phyloP scores from a whole-genome alignment of 2,113 vertebrate genomes.

The Cyprinodon brontotheroides region DNA sequence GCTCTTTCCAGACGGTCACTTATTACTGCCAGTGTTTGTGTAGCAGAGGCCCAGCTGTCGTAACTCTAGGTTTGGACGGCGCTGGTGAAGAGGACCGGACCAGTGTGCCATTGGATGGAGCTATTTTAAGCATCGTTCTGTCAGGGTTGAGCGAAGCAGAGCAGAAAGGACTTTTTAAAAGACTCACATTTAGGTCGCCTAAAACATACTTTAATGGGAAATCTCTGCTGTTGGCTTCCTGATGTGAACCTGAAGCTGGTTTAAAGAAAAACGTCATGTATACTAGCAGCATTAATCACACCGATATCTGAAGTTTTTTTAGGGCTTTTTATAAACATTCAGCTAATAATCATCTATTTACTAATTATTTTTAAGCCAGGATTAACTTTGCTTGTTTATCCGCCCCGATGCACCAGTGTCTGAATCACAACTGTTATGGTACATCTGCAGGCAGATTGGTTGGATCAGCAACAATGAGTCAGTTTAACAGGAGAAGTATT shows the following conservation, averaged over 20 bases:
- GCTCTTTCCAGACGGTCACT: conserved; percentile 11
- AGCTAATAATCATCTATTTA: background rate
- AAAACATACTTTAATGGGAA: background rate
- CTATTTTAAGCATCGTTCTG: background rate
- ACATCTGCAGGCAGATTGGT: background rate
- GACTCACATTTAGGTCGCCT: background rate
- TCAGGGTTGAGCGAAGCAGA: background rate
- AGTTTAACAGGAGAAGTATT: background rate
- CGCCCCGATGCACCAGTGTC: background rate
- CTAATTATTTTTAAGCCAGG: background rate
- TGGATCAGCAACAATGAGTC: background rate
- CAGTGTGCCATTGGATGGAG: background rate
- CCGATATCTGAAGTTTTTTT: background rate
- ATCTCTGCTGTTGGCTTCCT: background rate
- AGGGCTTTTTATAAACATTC: background rate
- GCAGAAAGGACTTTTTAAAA: background rate
- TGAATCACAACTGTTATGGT: background rate
- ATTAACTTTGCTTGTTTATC: background rate
- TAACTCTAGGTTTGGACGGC: conserved; percentile 6
- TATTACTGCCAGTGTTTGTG: conserved; percentile 12
- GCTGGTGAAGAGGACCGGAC: background rate
- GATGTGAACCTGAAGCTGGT: too few relatives aligned
- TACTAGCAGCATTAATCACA: background rate
- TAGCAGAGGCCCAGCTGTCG: conserved; percentile 8
- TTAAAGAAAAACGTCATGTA: background rate